A percentile compares a stretch with the other conserved stretches of the same genome.
phyloP scores from a whole-genome alignment of 2,113 vertebrate species.

The Suricata suricatta region DNA sequence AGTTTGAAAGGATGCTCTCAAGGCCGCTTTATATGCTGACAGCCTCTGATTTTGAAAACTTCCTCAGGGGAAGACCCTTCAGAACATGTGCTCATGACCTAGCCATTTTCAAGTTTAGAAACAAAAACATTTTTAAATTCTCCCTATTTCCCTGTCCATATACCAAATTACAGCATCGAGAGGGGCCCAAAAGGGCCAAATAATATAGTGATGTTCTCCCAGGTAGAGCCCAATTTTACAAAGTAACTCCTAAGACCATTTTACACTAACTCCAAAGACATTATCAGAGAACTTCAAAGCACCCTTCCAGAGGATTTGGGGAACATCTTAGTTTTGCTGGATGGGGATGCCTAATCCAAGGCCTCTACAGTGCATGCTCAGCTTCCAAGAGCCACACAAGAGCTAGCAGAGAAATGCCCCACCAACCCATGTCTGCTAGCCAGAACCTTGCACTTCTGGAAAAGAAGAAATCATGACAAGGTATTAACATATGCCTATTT shows the following conservation, averaged over 20 bases:
- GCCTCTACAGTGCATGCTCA: accelerated
- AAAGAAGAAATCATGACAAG: not conserved
- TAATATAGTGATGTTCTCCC: not conserved
- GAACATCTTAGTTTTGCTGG: not conserved
- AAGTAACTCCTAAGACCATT: conserved; percentile 11
- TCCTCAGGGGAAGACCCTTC: not conserved
- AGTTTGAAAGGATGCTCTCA: not conserved
- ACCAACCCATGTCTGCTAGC: not conserved
- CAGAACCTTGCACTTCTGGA: not conserved
- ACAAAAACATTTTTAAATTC: conserved; percentile 22
- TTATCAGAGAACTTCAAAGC: not conserved
- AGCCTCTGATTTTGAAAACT: conserved; percentile 36
- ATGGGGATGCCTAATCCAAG: not conserved
- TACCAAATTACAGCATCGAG: not conserved
- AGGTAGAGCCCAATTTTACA: conserved; percentile 6
- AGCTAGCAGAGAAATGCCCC: not conserved
- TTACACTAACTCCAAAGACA: not conserved
- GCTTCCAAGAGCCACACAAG: not conserved
- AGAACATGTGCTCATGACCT: not conserved
- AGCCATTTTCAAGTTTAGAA: conserved; percentile 58
- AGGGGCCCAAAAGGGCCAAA: not conserved
- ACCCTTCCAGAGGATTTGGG: not conserved
- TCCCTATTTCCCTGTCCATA: not conserved
- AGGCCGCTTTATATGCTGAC: not conserved
- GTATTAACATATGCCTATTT: not conserved